phyloP scores from a whole-genome alignment of 2,888 invertebrate genomes.

The Kryphioiulus occultus region DNA sequence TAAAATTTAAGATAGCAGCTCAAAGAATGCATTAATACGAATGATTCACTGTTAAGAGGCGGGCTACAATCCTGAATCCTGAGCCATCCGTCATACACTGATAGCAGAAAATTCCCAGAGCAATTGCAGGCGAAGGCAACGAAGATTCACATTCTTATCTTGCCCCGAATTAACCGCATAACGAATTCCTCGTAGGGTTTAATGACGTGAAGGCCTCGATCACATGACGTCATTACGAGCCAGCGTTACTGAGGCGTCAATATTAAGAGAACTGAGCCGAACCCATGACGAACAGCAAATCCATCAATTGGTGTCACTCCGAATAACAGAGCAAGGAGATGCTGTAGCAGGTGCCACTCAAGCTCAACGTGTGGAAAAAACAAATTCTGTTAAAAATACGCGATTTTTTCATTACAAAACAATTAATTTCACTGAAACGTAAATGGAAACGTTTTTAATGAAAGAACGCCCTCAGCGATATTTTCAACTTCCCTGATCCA shows the following conservation, averaged over 20 bases:
- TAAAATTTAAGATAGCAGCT: conserved; percentile 17
- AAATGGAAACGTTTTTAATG: too few relatives aligned
- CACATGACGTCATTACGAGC: not conserved
- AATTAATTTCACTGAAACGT: too few relatives aligned
- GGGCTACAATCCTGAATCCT: not conserved
- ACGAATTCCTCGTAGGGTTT: not conserved
- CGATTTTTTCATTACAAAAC: too few relatives aligned
- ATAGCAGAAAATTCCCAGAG: not conserved
- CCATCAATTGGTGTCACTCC: not conserved
- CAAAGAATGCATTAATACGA: not conserved
- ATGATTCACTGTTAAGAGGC: not conserved
- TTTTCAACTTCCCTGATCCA: too few relatives aligned
- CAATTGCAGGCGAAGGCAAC: not conserved
- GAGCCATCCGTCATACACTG: not conserved
- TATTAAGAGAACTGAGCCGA: not conserved
- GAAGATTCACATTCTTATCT: not conserved
- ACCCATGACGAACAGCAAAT: not conserved
- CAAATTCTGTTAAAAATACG: too few relatives aligned
- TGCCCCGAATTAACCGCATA: conserved; percentile 2
- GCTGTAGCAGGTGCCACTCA: not conserved
- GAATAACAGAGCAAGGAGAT: not conserved
- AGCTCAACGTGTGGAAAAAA: too few relatives aligned
- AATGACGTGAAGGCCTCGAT: not conserved
- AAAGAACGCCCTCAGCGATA: too few relatives aligned
- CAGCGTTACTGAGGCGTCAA: not conserved